Percentiles rank a stretch among this genome's conserved stretches.
Evolutionary conservation across 2,888 invertebrate genomes (phyloP).

Genomic region (Parnassius apollo): DNA sequence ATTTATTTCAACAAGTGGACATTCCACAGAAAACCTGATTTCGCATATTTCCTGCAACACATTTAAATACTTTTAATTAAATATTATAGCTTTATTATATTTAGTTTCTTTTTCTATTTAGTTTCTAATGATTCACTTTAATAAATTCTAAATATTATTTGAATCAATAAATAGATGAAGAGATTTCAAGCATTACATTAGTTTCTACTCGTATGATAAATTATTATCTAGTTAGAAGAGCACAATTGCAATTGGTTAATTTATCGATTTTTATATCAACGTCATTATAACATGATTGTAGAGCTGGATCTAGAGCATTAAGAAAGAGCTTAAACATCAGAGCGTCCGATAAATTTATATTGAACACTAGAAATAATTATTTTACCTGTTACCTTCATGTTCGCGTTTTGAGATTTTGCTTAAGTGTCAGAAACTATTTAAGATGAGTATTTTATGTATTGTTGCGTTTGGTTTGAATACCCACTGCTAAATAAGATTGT

Average conservation of each 20-base stretch:
- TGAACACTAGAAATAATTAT: too few relatives aligned
- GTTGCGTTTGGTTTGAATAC: too few relatives aligned
- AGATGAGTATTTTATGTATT: too few relatives aligned
- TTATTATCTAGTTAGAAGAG: neutral
- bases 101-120: too few relatives aligned
- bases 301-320: too few relatives aligned
- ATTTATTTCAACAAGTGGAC: neutral
- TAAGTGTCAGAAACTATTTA: too few relatives aligned
- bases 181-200: neutral
- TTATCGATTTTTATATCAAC: neutral
- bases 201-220: neutral
- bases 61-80: neutral
- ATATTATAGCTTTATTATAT: neutral
- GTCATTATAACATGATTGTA: neutral
- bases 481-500: too few relatives aligned
- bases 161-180: neutral
- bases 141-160: neutral
- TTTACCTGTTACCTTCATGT: too few relatives aligned
- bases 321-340: too few relatives aligned
- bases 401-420: too few relatives aligned
- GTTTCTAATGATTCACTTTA: too few relatives aligned
- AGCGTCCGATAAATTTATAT: too few relatives aligned
- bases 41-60: neutral
- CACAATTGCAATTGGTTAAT: neutral
- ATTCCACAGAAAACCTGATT: neutral